Base-by-base conservation (phyloP, 2,797 vertebrate species). In the Rhodeus uyekii region DNA sequence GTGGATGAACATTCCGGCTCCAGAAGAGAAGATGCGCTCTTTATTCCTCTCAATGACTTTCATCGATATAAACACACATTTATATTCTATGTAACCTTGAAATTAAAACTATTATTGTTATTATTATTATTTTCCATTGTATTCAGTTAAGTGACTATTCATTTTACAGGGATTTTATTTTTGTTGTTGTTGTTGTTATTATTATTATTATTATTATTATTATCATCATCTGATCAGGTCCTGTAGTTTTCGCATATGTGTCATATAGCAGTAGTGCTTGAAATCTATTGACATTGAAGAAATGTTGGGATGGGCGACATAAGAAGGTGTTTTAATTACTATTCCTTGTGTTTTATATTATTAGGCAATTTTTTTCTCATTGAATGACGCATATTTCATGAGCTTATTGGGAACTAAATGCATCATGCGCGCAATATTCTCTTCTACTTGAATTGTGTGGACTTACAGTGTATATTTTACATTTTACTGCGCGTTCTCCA, bases 1-100 rank as follows among this genome's bases (percentile, higher is more conserved):
- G 92, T 92, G 90, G 93, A 80, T 85, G 89, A 39, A 88, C 76
- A 87, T 85, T 87, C 74, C 80, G 46, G 61, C 27, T 75, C n/a
- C n/a, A 36, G n/a, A n/a, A 27, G 50, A 29, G 53, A 76, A 76
- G 73, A 80, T 77, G 76, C 83, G 76, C 83, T 61, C 71, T 73
- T 80, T 77, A 87, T 87, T 86, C 86, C 88, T 81, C 83, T 86
- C 60, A 90, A 82, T 88, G 71, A 81, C 71, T 46, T 85, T 82
- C 61, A 24, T n/a, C 78, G 19, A 89, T 88, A 87, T 87, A 87
- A 69, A 86, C 87, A 86, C 85, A 78, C 86, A 87, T 87, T 81
- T 85, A 83, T 89, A 89, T 85, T 78, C 48, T 82, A 60, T 83
- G 80, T 50, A 83, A 50, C 76, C 48, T 84, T 82, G 61, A 73